A percentile compares a stretch with the other conserved stretches of the same genome.
phyloP scores from a whole-genome alignment of 2,888 invertebrate species.

The Drosophila planitibia region DNA sequence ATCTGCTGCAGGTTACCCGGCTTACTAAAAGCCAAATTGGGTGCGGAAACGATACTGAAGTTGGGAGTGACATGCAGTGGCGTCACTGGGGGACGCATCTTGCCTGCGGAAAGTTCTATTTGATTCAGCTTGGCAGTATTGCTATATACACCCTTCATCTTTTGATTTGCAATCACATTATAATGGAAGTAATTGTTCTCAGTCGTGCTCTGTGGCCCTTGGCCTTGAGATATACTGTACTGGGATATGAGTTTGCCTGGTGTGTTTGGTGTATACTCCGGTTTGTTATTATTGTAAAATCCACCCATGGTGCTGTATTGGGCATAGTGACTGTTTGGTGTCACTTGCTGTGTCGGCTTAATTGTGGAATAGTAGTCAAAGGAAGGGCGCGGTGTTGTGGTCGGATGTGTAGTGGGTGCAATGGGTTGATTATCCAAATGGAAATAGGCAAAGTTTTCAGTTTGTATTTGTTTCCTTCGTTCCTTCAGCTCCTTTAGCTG shows the following conservation, averaged over 20 bases:
- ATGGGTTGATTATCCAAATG: constrained; percentile 83
- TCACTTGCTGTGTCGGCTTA: constrained; percentile 71
- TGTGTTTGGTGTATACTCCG: constrained; percentile 14
- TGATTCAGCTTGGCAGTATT: constrained; percentile 71
- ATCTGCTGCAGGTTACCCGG: constrained; percentile 54
- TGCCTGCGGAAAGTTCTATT: constrained; percentile 53
- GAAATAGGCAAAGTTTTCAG: constrained; percentile 85
- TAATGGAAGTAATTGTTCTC: constrained; percentile 85
- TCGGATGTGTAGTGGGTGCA: constrained; percentile 16
- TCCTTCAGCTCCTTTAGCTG: constrained; percentile 82
- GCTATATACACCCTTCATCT: constrained; percentile 81
- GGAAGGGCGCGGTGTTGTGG: constrained; percentile 38
- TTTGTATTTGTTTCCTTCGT: constrained; percentile 78
- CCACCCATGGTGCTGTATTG: constrained; percentile 87
- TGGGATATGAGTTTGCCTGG: constrained; percentile 77
- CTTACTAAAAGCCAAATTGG: constrained; percentile 67
- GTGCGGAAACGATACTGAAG: constrained; percentile 78
- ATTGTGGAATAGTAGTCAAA: constrained; percentile 53
- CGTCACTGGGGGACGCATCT: constrained; percentile 60
- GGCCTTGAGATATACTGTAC: constrained; percentile 70
- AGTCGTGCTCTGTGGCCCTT: constrained; percentile 64
- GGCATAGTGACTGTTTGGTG: constrained; percentile 87
- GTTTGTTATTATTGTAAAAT: constrained; percentile 86
- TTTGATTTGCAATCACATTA: constrained; percentile 84
- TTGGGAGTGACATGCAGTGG: constrained; percentile 74